Evolutionary conservation across 2,888 invertebrate genomes (phyloP), one percentile per base, ranked within the genome.

Genomic region (Drosophila siamana): DNA sequence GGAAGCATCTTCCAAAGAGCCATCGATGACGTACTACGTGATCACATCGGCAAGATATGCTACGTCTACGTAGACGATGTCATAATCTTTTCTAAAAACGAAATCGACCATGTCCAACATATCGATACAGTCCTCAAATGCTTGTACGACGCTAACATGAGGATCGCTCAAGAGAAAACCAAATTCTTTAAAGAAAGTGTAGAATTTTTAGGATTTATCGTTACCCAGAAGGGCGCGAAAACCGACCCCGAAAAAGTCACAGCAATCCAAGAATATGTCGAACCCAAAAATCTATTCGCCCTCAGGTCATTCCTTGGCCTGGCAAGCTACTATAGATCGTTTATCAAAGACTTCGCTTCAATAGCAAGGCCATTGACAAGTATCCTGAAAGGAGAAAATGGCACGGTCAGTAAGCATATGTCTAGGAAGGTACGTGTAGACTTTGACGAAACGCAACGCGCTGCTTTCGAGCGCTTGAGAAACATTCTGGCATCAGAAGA

Each of bases 401-500:
- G 55, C 4, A 26, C 36, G 1, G 26, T 56, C 0, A 56, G 46
- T 8, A 54, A 43, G 2, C 54, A 55, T 22, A 43, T 4, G 16
- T 56, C 38, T 4, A 47, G n/a, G 4, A 56, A 46, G 2, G 9
- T 38, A 3, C 2, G 2, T 24, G 16, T 56, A 5, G 13, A 47
- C 1, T 28, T 56, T 2, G 16, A 44, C 15, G 56, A 56, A 24
- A 36, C 11, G 13, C 26, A 56, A 13, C 13, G 19, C 1, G 4
- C 3, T 2, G 13, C 15, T 5, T 46, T 56, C 15, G 24, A 56
- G 11, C 46, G 7, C 1, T 8, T 56, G 11, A 46, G n/a, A 11
- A 47, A 59, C 22, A 41, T 59, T 1, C 13, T 48, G 1, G 57
- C 48, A 19, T 57, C 48, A 7, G 48, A 57, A 8, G 57, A 48